Evolutionary conservation across 2,113 vertebrate species (phyloP), one percentile per base, ranked within the genome.

Genomic region (Limanda limanda): DNA sequence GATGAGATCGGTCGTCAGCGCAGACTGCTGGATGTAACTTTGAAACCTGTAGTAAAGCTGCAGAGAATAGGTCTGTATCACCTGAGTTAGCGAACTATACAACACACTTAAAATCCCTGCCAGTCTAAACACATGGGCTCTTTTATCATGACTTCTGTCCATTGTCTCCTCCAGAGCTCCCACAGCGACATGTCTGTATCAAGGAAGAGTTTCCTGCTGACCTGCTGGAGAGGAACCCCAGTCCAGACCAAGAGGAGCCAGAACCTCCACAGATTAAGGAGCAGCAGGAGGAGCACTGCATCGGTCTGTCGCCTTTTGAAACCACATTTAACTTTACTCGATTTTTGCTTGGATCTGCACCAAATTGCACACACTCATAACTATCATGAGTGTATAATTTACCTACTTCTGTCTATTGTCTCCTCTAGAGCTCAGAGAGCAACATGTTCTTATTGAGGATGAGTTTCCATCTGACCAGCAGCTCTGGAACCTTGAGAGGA

Each of bases 61-160:
- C 25, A 27, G 25, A 27, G 25, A 27, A 27, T 27, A 27, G 35
- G 17, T 54, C 64, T 79, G 76, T 17, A 82, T 35, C 20, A 23
- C 79, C 65, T 0, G 60, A 70, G 3, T 21, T 70, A 4, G 6
- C 35, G 57, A 42, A 3, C 2, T 73, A 1, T 27, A 60, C 35
- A 65, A 12, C 42, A 45, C 42, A 45, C 47, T 51, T 51, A 13
- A 5, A 51, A 51, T 5, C 18, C 17, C 14, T 51, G 17, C 18
- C 20, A 51, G 47, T 51, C 27, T 51, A 51, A 51, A 51, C 18
- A 15, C 5, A 51, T 51, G 47, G 5, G 4, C 14, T 51, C 5
- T 4, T 20, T 51, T 51, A 35, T 51, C 5, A 6, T 18, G 14
- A 18, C 1, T 18, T 51, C 48, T 5, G 48, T 18, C 48, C 17